Percentiles rank a stretch among this genome's conserved stretches.
Conservation (phyloP, 2,113 vertebrate genomes). For the Psephotus haematonotus region DNA sequence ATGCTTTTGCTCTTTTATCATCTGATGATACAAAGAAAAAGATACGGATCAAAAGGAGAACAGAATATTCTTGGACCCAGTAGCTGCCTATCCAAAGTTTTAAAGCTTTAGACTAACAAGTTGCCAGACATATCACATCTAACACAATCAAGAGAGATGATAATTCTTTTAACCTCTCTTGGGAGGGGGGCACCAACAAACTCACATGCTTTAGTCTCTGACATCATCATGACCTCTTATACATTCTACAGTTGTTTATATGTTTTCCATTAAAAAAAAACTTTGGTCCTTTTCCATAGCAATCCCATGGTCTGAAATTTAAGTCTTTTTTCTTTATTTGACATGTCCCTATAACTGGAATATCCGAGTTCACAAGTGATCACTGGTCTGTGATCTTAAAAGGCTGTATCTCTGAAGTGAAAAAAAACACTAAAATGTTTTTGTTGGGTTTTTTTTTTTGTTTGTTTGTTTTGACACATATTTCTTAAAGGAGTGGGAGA, state of each 20-base stretch:
- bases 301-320: background rate
- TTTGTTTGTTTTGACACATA: background rate
- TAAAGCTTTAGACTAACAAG: background rate
- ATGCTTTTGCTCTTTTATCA: background rate
- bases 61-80: background rate
- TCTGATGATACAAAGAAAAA: background rate
- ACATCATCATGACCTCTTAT: background rate
- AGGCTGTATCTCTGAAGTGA: background rate
- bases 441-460: no score
- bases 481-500: background rate
- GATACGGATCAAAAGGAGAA: background rate
- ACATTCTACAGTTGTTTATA: slow-evolving; percentile 19
- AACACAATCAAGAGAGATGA: background rate
- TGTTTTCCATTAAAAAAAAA: background rate
- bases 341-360: background rate
- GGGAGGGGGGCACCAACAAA: background rate
- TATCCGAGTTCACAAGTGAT: background rate
- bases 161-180: background rate
- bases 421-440: background rate
- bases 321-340: background rate
- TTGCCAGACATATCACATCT: background rate
- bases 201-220: background rate
- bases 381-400: background rate
- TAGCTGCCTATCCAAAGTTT: background rate
- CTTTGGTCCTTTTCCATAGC: background rate